Conservation (phyloP, 2,888 invertebrate genomes). For the Anthrax anthrax region DNA sequence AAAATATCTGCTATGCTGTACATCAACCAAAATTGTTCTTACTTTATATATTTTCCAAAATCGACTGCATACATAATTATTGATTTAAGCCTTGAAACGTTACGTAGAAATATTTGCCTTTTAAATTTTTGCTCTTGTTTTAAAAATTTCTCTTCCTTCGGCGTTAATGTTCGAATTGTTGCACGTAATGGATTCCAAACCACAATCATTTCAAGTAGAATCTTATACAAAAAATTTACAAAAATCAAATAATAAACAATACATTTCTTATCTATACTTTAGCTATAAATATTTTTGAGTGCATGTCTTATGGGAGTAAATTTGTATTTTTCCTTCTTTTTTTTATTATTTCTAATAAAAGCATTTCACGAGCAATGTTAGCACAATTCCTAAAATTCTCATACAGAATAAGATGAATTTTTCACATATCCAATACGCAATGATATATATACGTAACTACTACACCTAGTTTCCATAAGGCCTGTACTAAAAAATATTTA, state of each 20-base stretch:
- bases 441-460: neutral
- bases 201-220: constrained; percentile 80
- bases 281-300: no score
- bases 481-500: no score
- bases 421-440: no score
- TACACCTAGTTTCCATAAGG: neutral
- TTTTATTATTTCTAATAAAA: no score
- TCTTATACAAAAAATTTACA: constrained; percentile 28
- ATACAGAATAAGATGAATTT: no score
- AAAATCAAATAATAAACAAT: neutral
- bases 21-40: no score
- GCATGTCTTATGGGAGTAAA: no score
- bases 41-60: constrained; percentile 82
- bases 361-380: no score
- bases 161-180: constrained; percentile 84
- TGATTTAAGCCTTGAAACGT: constrained; percentile 81
- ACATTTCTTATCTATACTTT: neutral
- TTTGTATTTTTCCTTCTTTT: no score
- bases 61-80: constrained; percentile 82
- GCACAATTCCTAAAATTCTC: no score
- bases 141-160: constrained; percentile 90
- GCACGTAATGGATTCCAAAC: constrained; percentile 86
- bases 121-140: constrained; percentile 92
- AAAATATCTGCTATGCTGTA: no score
- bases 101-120: constrained; percentile 81